Conservation (phyloP, 2,797 vertebrate species). For the Chiloscyllium punctatum region DNA sequence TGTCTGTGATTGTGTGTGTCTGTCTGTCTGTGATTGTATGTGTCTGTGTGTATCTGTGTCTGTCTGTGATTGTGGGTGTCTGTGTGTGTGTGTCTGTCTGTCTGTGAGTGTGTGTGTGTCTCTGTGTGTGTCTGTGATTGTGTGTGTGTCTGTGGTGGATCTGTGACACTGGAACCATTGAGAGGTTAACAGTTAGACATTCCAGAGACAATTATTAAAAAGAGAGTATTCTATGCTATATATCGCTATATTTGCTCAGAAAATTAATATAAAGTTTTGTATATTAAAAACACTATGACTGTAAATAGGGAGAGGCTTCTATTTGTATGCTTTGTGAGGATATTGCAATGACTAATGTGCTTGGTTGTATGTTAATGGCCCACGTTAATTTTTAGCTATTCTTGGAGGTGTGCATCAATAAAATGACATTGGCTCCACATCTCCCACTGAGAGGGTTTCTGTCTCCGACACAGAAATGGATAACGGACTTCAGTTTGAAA, state of each 20-base stretch:
- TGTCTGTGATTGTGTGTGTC: no score
- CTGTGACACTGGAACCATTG: no score
- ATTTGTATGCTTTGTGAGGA: not conserved
- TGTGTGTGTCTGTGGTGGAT: no score
- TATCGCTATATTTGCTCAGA: not conserved
- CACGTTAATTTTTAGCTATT: not conserved
- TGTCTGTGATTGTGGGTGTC: no score
- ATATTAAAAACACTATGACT: slow-evolving; percentile 3
- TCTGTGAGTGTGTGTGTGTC: no score
- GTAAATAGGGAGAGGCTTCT: not conserved
- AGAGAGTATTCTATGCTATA: not conserved
- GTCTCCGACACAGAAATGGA: not conserved
- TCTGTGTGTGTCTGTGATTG: no score
- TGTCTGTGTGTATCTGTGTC: no score
- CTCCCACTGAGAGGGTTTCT: not conserved
- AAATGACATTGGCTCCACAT: not conserved
- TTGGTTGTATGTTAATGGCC: not conserved
- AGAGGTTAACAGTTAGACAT: no score
- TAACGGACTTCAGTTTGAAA: no score
- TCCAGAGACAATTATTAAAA: not conserved
- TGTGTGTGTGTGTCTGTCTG: no score
- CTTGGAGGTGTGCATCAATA: not conserved
- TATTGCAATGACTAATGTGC: not conserved
- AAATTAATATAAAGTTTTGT: slow-evolving; percentile 18
- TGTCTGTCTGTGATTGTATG: no score